phyloP scores from a whole-genome alignment of 2,113 vertebrate species.

The Scopus umbretta region DNA sequence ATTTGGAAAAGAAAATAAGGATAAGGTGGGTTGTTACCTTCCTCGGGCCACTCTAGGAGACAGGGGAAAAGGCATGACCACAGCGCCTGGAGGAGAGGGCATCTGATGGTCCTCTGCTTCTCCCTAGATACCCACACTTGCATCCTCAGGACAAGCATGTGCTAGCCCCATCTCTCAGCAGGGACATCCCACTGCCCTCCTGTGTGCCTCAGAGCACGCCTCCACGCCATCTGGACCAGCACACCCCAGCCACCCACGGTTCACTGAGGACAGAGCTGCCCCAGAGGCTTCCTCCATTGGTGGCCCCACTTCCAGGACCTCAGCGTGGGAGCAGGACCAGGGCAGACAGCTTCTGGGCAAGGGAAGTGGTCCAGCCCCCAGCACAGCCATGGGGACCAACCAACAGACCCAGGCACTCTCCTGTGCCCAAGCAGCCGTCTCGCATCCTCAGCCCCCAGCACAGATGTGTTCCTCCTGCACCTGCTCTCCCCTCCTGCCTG shows the following conservation, averaged over 20 bases:
- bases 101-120: too few relatives aligned
- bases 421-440: rapidly evolving
- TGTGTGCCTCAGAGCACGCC: neutral
- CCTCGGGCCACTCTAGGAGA: neutral
- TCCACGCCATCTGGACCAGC: too few relatives aligned
- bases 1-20: neutral
- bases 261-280: neutral
- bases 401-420: too few relatives aligned
- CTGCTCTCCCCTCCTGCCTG: neutral
- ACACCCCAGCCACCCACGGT: neutral
- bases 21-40: neutral
- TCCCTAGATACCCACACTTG: neutral
- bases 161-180: neutral
- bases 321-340: rapidly evolving
- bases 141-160: neutral
- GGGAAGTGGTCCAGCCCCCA: neutral
- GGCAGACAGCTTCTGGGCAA: neutral
- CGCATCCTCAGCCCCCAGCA: neutral
- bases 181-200: neutral
- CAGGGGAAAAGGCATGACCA: neutral
- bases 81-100: rapidly evolving
- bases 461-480: neutral
- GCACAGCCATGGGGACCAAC: neutral
- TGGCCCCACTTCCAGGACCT: neutral
- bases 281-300: neutral